Evolutionary conservation across 2,888 invertebrate species (phyloP).

Genomic region (Pocota personata): DNA sequence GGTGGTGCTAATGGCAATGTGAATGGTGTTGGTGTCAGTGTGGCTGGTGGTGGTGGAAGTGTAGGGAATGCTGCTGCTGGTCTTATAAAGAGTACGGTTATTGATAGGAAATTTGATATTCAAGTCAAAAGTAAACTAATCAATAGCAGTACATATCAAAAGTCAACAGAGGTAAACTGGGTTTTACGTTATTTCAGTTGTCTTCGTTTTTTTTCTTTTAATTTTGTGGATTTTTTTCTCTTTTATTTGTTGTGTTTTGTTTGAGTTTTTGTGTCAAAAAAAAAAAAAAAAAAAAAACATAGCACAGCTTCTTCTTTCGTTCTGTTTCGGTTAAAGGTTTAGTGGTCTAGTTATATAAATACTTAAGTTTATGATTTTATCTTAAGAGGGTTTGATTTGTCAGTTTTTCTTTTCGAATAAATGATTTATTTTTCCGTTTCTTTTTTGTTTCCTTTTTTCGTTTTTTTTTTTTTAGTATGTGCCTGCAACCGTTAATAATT

Average conservation of each 20-base stretch:
- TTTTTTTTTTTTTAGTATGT: conserved; percentile 75
- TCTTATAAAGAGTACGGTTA: conserved; percentile 55
- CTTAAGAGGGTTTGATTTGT: neutral
- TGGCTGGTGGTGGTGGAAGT: conserved; percentile 30
- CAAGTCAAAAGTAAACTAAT: conserved; percentile 77
- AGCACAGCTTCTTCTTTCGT: conserved; percentile 5
- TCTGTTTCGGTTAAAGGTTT: conserved; percentile 9
- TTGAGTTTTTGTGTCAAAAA: neutral
- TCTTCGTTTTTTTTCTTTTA: conserved; percentile 27
- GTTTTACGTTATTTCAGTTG: conserved; percentile 25
- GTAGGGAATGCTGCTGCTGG: conserved; percentile 50
- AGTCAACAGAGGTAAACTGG: conserved; percentile 78
- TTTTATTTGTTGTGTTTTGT: neutral
- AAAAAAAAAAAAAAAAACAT: neutral
- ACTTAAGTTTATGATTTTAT: conserved; percentile 33
- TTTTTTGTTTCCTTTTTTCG: conserved; percentile 7
- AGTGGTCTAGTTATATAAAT: conserved; percentile 29
- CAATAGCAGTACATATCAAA: conserved; percentile 77
- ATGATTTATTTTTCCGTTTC: neutral
- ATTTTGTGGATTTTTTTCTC: neutral
- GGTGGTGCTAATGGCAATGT: conserved; percentile 26
- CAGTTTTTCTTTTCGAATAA: neutral
- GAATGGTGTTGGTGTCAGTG: conserved; percentile 42
- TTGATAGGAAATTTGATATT: conserved; percentile 78
- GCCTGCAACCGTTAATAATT: conserved; percentile 78